These are phyloP conservation scores for Rugalucina vietnamica DNA, from an alignment of 2,888 invertebrate species.

Conservation along the genomic window DNA sequence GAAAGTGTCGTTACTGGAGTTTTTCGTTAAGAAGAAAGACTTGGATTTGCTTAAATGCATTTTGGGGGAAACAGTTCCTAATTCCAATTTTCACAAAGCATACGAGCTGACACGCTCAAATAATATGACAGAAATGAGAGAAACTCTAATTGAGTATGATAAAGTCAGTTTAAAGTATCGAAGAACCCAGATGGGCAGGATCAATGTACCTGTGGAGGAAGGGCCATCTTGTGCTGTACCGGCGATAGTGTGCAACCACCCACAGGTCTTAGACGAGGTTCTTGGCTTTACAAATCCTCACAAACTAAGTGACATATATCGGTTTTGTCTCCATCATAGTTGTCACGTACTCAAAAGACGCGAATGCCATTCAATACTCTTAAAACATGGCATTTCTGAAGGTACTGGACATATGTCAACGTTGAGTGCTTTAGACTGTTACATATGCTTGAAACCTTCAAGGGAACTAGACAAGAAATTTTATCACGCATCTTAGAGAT, in stretches of 20 bases:
- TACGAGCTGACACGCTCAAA: neutral
- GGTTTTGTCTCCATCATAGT: neutral
- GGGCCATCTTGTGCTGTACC: neutral
- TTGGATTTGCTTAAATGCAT: neutral
- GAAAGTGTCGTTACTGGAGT: neutral
- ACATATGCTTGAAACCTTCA: neutral
- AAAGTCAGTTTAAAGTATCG: neutral
- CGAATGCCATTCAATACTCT: neutral
- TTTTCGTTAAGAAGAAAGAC: neutral
- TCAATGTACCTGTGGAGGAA: neutral
- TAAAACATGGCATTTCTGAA: neutral
- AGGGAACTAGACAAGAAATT: neutral
- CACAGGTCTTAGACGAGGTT: neutral
- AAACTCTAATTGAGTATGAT: neutral
- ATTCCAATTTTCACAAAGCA: neutral
- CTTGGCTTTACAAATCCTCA: neutral
- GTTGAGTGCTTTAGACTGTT: too few relatives aligned
- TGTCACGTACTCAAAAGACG: neutral
- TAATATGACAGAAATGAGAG: neutral
- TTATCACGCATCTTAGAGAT: neutral
- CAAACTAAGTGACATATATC: neutral
- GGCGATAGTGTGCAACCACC: neutral
- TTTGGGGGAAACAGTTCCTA: neutral
- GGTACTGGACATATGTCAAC: too few relatives aligned
- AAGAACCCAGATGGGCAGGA: too few relatives aligned